Conservation (phyloP, 2,113 vertebrate genomes). For the Stictonetta naevosa region DNA sequence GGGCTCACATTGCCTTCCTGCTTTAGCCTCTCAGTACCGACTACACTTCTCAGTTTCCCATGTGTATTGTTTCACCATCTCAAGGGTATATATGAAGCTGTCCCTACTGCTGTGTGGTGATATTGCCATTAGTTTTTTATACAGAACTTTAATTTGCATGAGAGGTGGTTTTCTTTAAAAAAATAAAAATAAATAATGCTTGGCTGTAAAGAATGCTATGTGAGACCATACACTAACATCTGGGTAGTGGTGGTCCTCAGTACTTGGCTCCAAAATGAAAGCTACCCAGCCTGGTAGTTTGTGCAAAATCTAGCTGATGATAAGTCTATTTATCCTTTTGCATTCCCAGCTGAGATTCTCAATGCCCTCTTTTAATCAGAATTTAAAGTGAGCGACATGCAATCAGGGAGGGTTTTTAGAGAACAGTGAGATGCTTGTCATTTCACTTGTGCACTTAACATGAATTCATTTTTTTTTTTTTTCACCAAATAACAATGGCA, state of each 20-base stretch:
- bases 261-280: not conserved
- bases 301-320: constrained; percentile 16
- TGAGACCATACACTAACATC: not conserved
- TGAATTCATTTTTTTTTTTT: not conserved
- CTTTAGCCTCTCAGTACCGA: not conserved
- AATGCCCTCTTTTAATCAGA: constrained; percentile 45
- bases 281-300: not conserved
- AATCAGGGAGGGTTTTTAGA: constrained; percentile 55
- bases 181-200: not conserved
- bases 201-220: not conserved
- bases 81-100: not conserved
- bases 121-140: not conserved
- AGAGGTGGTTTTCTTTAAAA: not conserved
- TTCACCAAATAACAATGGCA: not conserved
- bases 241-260: not conserved
- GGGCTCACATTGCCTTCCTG: not conserved
- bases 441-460: constrained; percentile 33
- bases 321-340: constrained; percentile 47
- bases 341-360: constrained; percentile 18
- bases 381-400: constrained; percentile 35
- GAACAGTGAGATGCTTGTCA: not conserved
- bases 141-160: not conserved
- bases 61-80: not conserved
- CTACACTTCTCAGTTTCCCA: not conserved
- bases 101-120: not conserved